Conservation (phyloP, 2,888 invertebrate genomes). For the Scaptomyza caliginosa region DNA sequence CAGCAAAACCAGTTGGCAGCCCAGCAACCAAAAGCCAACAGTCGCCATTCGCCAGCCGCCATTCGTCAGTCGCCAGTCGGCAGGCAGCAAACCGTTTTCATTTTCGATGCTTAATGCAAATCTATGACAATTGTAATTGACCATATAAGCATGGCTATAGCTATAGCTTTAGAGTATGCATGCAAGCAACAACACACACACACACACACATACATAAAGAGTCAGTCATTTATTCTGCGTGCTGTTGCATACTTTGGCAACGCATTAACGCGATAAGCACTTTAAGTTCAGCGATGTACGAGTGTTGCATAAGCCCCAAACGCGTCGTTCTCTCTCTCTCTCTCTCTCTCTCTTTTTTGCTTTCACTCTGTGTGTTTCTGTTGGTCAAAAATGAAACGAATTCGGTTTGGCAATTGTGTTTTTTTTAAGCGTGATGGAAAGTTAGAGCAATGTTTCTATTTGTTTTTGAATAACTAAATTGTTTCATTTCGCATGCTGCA, state of each 20-base stretch:
- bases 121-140: slow-evolving; percentile 39
- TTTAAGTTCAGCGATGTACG: slow-evolving; percentile 6
- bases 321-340: too few species aligned
- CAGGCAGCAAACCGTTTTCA: background rate
- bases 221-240: slow-evolving; percentile 60
- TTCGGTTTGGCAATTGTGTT: background rate
- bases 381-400: background rate
- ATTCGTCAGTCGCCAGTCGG: too few species aligned
- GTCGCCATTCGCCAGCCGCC: too few species aligned
- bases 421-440: background rate
- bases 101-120: slow-evolving; percentile 26
- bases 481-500: too few species aligned
- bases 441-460: background rate
- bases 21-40: background rate
- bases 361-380: too few species aligned
- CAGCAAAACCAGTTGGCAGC: slow-evolving; percentile 28
- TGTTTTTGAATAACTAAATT: background rate
- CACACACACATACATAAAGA: background rate
- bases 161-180: background rate
- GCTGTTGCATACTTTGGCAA: slow-evolving; percentile 62
- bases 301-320: slow-evolving; percentile 2
- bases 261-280: slow-evolving; percentile 53
- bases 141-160: slow-evolving; percentile 19
- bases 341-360: too few species aligned
- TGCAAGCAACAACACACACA: slow-evolving; percentile 22